These are phyloP conservation scores for Laupala kohalensis DNA, from an alignment of 1,140 invertebrate genomes.

Conservation along the genomic window DNA sequence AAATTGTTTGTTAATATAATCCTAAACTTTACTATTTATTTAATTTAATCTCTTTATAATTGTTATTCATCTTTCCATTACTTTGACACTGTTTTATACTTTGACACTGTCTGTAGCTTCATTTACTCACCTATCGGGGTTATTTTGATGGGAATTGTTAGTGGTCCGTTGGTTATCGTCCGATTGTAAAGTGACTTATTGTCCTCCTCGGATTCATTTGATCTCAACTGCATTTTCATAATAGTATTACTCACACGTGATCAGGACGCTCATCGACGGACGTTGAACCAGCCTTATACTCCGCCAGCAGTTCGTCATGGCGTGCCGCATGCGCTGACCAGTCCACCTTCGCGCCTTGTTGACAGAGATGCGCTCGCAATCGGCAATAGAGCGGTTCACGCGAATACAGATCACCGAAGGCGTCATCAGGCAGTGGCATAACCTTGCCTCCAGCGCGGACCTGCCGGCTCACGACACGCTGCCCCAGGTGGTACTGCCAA, in stretches of 20 bases:
- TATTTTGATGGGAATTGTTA: no score
- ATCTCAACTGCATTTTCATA: no score
- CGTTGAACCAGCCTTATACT: neutral
- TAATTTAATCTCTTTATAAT: no score
- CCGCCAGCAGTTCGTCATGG: slow-evolving; percentile 25
- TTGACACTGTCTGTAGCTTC: no score
- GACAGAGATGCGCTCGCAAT: slow-evolving; percentile 30
- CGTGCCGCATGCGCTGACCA: slow-evolving; percentile 29
- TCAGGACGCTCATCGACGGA: neutral
- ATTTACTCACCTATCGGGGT: no score
- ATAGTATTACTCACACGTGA: neutral
- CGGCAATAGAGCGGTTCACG: slow-evolving; percentile 31
- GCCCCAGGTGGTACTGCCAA: neutral
- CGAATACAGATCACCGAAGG: slow-evolving; percentile 28
- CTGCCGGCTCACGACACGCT: slow-evolving; percentile 17
- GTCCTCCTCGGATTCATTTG: no score
- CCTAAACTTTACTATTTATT: no score
- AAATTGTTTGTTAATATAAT: no score
- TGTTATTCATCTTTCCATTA: no score
- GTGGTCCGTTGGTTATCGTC: no score
- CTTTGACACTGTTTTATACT: no score
- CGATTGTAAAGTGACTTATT: no score
- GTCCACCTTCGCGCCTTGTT: slow-evolving; percentile 28
- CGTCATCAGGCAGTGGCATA: slow-evolving; percentile 21
- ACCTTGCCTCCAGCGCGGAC: slow-evolving; percentile 30